Evolutionary conservation across 2,797 vertebrate species (phyloP).

Genomic region (Hipposideros larvatus): DNA sequence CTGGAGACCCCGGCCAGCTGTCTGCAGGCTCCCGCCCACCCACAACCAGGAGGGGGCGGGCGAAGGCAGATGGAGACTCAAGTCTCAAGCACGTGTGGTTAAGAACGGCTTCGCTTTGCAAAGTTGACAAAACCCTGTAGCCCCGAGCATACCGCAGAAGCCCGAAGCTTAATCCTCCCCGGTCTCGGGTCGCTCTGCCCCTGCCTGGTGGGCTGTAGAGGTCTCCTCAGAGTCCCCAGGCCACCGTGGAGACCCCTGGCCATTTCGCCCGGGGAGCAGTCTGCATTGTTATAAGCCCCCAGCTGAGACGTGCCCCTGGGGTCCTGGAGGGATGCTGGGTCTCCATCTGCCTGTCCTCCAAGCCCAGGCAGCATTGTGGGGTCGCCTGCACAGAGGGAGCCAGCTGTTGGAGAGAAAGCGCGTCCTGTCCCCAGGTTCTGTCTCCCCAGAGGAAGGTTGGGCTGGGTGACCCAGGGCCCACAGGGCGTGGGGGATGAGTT

Average conservation of each 20-base stretch:
- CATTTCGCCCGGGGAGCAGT: rapidly evolving
- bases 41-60: rapidly evolving
- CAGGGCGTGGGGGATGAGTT: neutral
- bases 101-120: neutral
- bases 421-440: neutral
- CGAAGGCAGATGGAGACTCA: rapidly evolving
- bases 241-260: no score
- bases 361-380: no score
- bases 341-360: rapidly evolving
- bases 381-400: rapidly evolving
- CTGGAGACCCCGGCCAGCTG: neutral
- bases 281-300: neutral
- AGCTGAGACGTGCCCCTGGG: no score
- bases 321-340: no score
- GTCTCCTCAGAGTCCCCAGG: neutral
- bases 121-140: neutral
- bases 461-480: neutral
- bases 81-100: rapidly evolving
- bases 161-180: rapidly evolving
- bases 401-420: neutral
- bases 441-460: neutral
- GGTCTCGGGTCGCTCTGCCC: rapidly evolving
- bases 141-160: rapidly evolving
- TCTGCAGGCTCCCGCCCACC: rapidly evolving
- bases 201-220: neutral